Conservation (phyloP, 64 coral and sea anemone species). For the Porites lutea region DNA sequence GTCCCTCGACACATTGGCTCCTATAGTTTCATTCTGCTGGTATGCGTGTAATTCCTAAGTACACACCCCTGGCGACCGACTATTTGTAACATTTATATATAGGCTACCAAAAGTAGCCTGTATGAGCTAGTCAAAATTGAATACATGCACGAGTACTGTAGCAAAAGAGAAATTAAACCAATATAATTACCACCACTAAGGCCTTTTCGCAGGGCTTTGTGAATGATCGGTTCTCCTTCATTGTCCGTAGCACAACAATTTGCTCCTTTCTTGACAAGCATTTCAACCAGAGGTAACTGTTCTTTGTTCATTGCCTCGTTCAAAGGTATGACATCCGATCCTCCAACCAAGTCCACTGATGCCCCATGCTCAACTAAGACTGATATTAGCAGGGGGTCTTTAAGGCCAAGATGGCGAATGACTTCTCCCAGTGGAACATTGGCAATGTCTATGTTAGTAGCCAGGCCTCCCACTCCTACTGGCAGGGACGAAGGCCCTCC, state of each 20-base stretch:
- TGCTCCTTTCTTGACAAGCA: constrained; percentile 49
- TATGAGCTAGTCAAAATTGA: too few relatives aligned
- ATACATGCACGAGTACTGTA: too few relatives aligned
- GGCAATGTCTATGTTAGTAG: constrained; percentile 28
- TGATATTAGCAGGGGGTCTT: constrained; percentile 34
- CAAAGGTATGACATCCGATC: constrained; percentile 44
- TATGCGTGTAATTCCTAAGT: too few relatives aligned
- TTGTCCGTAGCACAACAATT: constrained; percentile 20
- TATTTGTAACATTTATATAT: too few relatives aligned
- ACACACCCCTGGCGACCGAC: too few relatives aligned
- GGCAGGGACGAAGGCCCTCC: constrained; percentile 48
- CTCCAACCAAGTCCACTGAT: constrained; percentile 43
- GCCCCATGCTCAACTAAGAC: constrained; percentile 69
- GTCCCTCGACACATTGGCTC: too few relatives aligned
- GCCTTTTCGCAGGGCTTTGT: constrained; percentile 53
- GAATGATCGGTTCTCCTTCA: constrained; percentile 43
- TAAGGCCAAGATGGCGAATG: not conserved
- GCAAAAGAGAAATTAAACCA: too few relatives aligned
- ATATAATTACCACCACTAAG: constrained; percentile 50
- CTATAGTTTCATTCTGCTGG: too few relatives aligned
- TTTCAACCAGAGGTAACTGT: constrained; percentile 39
- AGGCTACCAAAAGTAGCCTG: too few relatives aligned
- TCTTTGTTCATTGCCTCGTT: constrained; percentile 22
- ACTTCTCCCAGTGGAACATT: constrained; percentile 71
- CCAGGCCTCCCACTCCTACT: constrained; percentile 64